A percentile compares a stretch with the other conserved stretches of the same genome.
These are phyloP conservation scores for Meles meles DNA, from an alignment of 2,113 vertebrate species.

Conservation along the genomic window DNA sequence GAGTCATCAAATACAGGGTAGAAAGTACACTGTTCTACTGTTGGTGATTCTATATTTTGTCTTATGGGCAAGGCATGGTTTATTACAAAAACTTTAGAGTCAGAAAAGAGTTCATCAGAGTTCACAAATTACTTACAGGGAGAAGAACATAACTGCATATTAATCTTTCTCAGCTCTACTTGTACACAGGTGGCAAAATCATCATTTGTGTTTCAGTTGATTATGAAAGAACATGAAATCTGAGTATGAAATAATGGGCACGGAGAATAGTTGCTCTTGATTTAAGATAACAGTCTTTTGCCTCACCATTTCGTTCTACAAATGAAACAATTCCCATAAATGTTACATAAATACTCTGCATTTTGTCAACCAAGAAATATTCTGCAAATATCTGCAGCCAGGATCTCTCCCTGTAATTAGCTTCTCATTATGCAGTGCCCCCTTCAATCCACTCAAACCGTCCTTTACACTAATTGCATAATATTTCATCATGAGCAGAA, in stretches of 20 bases:
- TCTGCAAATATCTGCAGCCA: conserved; percentile 61
- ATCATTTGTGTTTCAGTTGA: conserved; percentile 11
- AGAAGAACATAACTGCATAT: not conserved
- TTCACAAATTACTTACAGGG: not conserved
- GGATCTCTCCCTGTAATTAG: conserved; percentile 75
- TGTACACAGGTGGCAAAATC: conserved; percentile 6
- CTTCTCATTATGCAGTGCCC: conserved; percentile 77
- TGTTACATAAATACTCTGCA: conserved; percentile 73
- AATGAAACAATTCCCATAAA: conserved; percentile 64
- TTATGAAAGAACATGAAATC: conserved; percentile 23
- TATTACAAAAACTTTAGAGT: not conserved
- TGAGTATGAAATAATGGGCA: conserved; percentile 35
- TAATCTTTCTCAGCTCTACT: not conserved
- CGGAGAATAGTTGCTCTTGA: not conserved
- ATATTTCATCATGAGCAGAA: conserved; percentile 76
- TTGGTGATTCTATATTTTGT: not conserved
- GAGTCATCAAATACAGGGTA: not conserved
- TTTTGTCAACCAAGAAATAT: conserved; percentile 73
- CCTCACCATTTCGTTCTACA: not conserved
- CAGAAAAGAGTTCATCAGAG: not conserved
- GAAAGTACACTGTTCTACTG: not conserved
- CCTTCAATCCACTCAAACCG: conserved; percentile 75
- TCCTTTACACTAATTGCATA: conserved; percentile 76
- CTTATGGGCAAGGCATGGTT: not conserved
- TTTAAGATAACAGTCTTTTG: conserved; percentile 28